Conservation (phyloP, 2,888 invertebrate species). For the Podotricha telesiphe region DNA sequence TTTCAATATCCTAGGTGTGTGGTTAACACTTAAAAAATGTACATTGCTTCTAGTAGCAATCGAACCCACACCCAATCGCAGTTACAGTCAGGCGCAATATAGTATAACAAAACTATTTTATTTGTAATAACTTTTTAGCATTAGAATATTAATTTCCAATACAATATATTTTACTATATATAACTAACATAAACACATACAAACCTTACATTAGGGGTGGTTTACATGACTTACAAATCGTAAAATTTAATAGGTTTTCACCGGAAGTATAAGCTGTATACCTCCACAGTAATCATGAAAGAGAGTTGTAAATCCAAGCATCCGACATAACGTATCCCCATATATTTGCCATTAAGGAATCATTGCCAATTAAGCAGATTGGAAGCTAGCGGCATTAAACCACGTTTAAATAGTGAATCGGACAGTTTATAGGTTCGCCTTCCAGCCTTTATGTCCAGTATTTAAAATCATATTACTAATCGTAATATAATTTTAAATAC, state of each 20-base stretch:
- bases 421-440: constrained; percentile 70
- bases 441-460: constrained; percentile 57
- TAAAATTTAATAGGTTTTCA: constrained; percentile 22
- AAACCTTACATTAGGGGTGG: neutral
- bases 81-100: too few relatives aligned
- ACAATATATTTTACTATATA: too few relatives aligned
- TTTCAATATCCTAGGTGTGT: too few relatives aligned
- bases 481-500: too few relatives aligned
- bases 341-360: constrained; percentile 52
- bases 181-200: neutral
- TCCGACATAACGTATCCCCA: constrained; percentile 42
- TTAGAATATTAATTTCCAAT: too few relatives aligned
- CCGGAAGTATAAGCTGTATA: constrained; percentile 17
- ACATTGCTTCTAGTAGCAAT: too few relatives aligned
- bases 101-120: too few relatives aligned
- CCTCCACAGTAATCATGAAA: constrained; percentile 40
- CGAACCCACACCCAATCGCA: too few relatives aligned
- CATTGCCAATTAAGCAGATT: constrained; percentile 81
- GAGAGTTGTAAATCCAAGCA: constrained; percentile 44
- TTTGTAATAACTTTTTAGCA: too few relatives aligned
- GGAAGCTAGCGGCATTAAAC: constrained; percentile 76
- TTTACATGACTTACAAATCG: constrained; percentile 11
- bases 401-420: constrained; percentile 75
- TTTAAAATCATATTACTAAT: constrained; percentile 36
- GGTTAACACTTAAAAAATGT: too few relatives aligned